Evolutionary conservation across 2,888 invertebrate genomes (phyloP).

Genomic region (Rugalucina vietnamica): DNA sequence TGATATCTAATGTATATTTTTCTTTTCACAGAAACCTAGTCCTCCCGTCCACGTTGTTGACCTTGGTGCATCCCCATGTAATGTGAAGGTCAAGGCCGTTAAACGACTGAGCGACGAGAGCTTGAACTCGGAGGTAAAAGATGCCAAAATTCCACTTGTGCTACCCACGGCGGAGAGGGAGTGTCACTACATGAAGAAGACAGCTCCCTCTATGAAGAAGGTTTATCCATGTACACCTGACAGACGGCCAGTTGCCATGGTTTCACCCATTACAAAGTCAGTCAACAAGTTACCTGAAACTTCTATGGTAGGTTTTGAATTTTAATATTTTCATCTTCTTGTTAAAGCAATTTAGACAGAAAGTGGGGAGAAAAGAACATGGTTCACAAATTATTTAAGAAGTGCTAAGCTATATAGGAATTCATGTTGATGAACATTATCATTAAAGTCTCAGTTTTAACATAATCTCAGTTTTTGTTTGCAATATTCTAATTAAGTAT

Average conservation of each 20-base stretch:
- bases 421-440: too few species aligned
- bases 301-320: slow-evolving; percentile 51
- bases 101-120: slow-evolving; percentile 64
- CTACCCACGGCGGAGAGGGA: slow-evolving; percentile 67
- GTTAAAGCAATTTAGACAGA: not conserved
- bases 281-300: slow-evolving; percentile 59
- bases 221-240: slow-evolving; percentile 63
- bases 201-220: slow-evolving; percentile 53
- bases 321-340: not conserved
- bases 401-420: too few species aligned
- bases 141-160: slow-evolving; percentile 51
- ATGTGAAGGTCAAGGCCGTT: slow-evolving; percentile 40
- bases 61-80: slow-evolving; percentile 61
- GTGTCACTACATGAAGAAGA: slow-evolving; percentile 60
- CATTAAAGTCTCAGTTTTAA: not conserved
- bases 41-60: slow-evolving; percentile 74
- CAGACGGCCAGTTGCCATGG: slow-evolving; percentile 69
- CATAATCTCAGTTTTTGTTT: not conserved
- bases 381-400: too few species aligned
- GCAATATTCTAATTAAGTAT: too few species aligned
- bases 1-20: not conserved
- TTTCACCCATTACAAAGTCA: slow-evolving; percentile 72
- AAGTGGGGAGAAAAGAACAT: too few species aligned
- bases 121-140: slow-evolving; percentile 48
- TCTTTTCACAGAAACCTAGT: slow-evolving; percentile 62